Evolutionary conservation across 64 coral and sea anemone genomes (phyloP).

Genomic region (Acropora tenuis): DNA sequence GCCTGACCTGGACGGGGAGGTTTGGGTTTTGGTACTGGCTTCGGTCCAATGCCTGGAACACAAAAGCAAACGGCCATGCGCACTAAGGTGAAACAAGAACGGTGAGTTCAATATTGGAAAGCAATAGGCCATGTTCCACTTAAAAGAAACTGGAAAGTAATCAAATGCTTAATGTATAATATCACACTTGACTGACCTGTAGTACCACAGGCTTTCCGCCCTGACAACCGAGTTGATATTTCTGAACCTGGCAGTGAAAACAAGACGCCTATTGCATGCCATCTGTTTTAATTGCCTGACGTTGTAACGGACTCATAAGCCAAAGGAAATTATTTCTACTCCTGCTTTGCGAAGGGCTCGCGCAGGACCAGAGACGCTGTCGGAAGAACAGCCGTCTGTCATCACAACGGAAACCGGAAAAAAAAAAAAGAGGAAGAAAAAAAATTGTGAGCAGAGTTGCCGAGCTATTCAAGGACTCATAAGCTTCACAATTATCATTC

Average conservation of each 20-base stretch:
- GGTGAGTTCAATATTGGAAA: background rate
- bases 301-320: constrained; percentile 60
- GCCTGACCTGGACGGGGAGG: constrained; percentile 26
- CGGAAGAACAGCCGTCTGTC: constrained; percentile 63
- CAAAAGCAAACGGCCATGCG: background rate
- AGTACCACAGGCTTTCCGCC: constrained; percentile 26
- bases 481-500: too few relatives aligned
- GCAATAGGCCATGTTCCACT: background rate
- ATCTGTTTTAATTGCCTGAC: constrained; percentile 41
- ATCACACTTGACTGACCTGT: constrained; percentile 9
- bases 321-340: constrained; percentile 44
- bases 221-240: constrained; percentile 62
- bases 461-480: too few relatives aligned
- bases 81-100: background rate
- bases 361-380: constrained; percentile 27
- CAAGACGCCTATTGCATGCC: constrained; percentile 47
- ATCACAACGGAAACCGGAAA: constrained; percentile 51
- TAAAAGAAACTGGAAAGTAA: too few relatives aligned
- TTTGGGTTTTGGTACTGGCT: background rate
- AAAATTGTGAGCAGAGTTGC: too few relatives aligned
- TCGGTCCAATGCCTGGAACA: constrained; percentile 9
- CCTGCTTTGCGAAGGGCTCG: constrained; percentile 29
- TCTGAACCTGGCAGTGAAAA: constrained; percentile 65
- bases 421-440: background rate
- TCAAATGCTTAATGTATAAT: background rate